phyloP scores from a whole-genome alignment of 2,797 vertebrate species.

The Syndactyla subalaris region DNA sequence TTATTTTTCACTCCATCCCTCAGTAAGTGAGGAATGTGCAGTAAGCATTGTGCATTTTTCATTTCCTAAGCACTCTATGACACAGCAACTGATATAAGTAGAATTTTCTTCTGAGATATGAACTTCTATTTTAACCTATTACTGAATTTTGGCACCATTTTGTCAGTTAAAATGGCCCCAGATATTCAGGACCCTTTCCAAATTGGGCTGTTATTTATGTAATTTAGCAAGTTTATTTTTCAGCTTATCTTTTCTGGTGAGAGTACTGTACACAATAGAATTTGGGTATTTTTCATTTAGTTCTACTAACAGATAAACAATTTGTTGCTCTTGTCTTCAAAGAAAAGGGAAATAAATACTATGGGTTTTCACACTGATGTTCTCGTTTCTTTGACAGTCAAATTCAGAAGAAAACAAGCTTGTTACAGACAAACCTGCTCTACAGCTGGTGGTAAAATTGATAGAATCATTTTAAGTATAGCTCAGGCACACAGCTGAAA shows the following conservation, averaged over 20 bases:
- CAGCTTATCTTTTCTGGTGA: neutral
- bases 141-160: neutral
- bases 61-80: neutral
- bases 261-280: neutral
- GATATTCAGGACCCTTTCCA: neutral
- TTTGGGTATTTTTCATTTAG: neutral
- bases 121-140: neutral
- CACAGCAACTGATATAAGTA: neutral
- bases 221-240: constrained; percentile 32
- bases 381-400: neutral
- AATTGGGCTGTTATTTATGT: constrained; percentile 8
- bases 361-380: neutral
- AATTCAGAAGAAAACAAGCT: neutral
- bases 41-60: neutral
- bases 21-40: neutral
- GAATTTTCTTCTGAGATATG: neutral
- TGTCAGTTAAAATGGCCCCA: neutral
- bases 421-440: neutral
- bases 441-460: neutral
- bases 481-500: neutral
- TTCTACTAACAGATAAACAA: neutral
- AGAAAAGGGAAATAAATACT: constrained; percentile 5
- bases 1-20: neutral
- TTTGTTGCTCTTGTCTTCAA: neutral
- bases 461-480: neutral